phyloP scores from a whole-genome alignment of 2,113 vertebrate genomes.

The Alectura lathami region DNA sequence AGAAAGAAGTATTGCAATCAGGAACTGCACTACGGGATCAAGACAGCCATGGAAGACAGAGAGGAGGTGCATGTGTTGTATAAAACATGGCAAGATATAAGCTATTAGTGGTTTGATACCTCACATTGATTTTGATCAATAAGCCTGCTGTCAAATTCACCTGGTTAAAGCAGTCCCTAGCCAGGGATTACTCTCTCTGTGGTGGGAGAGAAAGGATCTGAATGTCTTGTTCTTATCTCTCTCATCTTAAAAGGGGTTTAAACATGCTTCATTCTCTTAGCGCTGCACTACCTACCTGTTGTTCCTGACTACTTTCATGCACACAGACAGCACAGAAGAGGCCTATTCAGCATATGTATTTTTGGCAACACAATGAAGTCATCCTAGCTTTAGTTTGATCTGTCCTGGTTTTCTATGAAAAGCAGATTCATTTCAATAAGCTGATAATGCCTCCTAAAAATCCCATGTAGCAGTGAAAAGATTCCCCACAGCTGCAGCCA shows the following conservation, averaged over 20 bases:
- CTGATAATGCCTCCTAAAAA: not conserved
- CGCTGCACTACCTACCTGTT: not conserved
- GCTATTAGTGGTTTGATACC: not conserved
- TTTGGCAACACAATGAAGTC: not conserved
- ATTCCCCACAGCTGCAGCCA: not conserved
- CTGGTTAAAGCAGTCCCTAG: not conserved
- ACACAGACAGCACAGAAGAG: accelerated
- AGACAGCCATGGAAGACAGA: not conserved
- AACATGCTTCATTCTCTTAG: not conserved
- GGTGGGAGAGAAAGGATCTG: not conserved
- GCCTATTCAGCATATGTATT: not conserved
- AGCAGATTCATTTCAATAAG: not conserved
- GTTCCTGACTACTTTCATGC: not conserved
- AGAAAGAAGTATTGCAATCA: not conserved
- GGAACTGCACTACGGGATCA: not conserved
- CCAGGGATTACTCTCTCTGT: not conserved
- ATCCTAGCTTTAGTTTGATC: not conserved
- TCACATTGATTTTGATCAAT: not conserved
- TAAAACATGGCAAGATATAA: not conserved
- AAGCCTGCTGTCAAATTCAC: not conserved
- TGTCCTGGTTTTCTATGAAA: not conserved
- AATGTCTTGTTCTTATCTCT: not conserved
- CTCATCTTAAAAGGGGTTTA: not conserved
- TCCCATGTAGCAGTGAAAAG: not conserved
- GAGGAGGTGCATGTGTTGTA: not conserved